These are phyloP conservation scores for Spilarctia lutea DNA, from an alignment of 2,888 invertebrate genomes.

Conservation along the genomic window DNA sequence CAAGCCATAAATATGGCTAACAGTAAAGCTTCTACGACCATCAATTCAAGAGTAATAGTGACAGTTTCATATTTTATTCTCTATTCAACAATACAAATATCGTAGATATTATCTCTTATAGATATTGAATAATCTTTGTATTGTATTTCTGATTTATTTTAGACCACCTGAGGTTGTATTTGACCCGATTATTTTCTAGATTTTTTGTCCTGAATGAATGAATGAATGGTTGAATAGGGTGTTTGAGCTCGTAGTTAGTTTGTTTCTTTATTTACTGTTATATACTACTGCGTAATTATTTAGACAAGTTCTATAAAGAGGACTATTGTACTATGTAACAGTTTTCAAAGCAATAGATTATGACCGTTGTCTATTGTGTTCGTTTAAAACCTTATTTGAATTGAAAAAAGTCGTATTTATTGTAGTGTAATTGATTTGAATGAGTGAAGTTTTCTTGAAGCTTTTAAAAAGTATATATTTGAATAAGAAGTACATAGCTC, in stretches of 20 bases:
- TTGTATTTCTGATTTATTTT: conserved; percentile 24
- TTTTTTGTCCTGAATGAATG: conserved; percentile 17
- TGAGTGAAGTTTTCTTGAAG: not conserved
- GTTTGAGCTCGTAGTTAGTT: conserved; percentile 21
- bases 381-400: not conserved
- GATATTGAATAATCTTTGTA: conserved; percentile 27
- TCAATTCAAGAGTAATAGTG: conserved; percentile 2
- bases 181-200: conserved; percentile 27
- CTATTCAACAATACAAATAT: conserved; percentile 3
- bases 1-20: not conserved
- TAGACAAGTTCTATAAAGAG: conserved; percentile 1
- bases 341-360: conserved; percentile 2
- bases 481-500: not conserved
- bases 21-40: not conserved
- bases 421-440: not conserved
- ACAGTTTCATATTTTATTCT: conserved; percentile 4
- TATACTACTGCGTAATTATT: conserved; percentile 13
- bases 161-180: conserved; percentile 18
- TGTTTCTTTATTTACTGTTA: conserved; percentile 9
- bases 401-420: not conserved
- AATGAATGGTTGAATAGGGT: not conserved
- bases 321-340: conserved; percentile 1
- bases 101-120: conserved; percentile 10
- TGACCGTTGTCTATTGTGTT: too few relatives aligned
- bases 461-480: not conserved